phyloP scores from a whole-genome alignment of 2,113 vertebrate genomes.

The Ceratotherium simum region DNA sequence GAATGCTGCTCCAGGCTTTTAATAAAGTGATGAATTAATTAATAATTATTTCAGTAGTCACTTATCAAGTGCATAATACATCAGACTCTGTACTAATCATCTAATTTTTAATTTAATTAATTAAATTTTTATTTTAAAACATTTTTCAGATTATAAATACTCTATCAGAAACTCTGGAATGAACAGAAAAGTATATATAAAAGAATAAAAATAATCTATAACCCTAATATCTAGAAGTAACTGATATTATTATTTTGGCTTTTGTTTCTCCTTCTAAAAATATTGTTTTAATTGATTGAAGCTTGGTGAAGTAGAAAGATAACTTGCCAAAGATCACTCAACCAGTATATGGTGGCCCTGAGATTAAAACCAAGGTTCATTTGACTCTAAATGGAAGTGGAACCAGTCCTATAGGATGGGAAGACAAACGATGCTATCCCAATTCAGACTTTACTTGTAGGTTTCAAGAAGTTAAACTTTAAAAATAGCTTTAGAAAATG shows the following conservation, averaged over 20 bases:
- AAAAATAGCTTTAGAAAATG: background rate
- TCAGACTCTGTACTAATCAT: background rate
- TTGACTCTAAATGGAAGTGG: background rate
- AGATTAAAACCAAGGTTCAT: background rate
- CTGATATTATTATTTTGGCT: background rate
- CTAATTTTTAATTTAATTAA: background rate
- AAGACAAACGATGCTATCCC: background rate
- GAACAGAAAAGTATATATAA: background rate
- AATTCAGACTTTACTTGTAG: background rate
- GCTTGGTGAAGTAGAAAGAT: background rate
- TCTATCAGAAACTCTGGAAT: background rate
- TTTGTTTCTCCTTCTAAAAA: slow-evolving; percentile 5
- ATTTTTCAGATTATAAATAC: background rate
- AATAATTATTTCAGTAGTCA: background rate
- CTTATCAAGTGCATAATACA: background rate
- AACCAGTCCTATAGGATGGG: background rate
- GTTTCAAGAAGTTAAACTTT: background rate
- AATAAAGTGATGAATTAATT: background rate
- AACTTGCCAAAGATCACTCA: background rate
- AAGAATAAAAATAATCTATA: background rate
- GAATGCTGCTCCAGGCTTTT: background rate
- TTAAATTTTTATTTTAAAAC: background rate
- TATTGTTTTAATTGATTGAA: background rate
- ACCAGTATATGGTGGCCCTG: background rate
- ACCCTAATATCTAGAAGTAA: background rate